Evolutionary conservation across 2,113 vertebrate species (phyloP).

Genomic region (Egretta garzetta): DNA sequence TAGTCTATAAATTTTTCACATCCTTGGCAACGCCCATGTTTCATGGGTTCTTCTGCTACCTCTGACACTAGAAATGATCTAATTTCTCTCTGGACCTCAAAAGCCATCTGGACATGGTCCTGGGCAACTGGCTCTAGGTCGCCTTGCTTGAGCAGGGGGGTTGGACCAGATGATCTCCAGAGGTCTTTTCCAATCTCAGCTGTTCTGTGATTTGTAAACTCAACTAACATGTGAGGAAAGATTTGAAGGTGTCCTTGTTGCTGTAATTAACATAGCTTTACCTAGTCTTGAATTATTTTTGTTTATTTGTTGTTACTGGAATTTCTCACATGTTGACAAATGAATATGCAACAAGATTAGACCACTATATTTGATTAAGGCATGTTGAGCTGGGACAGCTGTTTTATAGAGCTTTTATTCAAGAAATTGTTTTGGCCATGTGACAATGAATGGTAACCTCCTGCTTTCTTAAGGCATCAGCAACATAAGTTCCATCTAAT

Average conservation of each 20-base stretch:
- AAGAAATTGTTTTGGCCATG: neutral
- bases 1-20: neutral
- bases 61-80: neutral
- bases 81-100: neutral
- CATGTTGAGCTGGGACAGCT: neutral
- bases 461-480: neutral
- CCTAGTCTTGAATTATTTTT: neutral
- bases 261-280: neutral
- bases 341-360: neutral
- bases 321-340: neutral
- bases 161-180: neutral
- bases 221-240: neutral
- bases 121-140: accelerated
- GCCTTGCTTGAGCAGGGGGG: neutral
- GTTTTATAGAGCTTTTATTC: neutral
- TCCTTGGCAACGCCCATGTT: accelerated
- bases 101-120: neutral
- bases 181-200: neutral
- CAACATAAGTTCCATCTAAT: neutral
- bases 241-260: neutral
- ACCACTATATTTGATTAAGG: neutral
- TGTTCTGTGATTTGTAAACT: neutral
- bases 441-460: neutral
- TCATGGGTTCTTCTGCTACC: neutral
- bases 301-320: neutral